phyloP scores from a whole-genome alignment of 2,113 vertebrate genomes.

The Edolisoma coerulescens region DNA sequence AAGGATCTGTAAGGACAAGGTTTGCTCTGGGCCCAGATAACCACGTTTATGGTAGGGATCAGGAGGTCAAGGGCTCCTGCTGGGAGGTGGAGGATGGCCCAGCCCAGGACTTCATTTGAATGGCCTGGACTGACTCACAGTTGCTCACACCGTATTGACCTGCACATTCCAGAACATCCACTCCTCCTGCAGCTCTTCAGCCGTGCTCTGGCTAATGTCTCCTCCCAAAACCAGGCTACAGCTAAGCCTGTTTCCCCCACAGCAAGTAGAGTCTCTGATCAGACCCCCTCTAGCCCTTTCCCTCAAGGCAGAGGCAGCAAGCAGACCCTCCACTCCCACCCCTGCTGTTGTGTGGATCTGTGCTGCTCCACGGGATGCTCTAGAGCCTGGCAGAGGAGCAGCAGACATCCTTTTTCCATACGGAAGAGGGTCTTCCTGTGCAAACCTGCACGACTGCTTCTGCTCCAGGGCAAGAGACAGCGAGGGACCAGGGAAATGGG shows the following conservation, averaged over 20 bases:
- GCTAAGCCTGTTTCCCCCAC: not conserved
- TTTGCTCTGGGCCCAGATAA: not conserved
- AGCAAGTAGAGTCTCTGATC: not conserved
- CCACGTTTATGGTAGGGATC: not conserved
- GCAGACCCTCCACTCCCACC: not conserved
- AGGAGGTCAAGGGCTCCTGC: not conserved
- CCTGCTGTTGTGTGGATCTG: accelerated
- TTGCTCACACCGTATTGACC: not conserved
- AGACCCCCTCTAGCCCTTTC: not conserved
- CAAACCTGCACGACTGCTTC: not conserved
- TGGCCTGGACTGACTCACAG: not conserved
- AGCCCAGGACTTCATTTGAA: not conserved
- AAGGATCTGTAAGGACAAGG: not conserved
- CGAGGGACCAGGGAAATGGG: not conserved
- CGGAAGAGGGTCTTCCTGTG: accelerated
- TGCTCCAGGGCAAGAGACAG: not conserved
- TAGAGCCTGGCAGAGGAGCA: not conserved
- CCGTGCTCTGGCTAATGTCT: not conserved
- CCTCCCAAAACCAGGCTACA: not conserved
- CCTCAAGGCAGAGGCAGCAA: not conserved
- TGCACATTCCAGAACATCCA: not conserved
- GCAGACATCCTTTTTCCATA: not conserved
- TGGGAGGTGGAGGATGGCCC: not conserved
- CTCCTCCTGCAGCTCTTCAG: not conserved
- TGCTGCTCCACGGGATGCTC: not conserved